A percentile compares a stretch with the other conserved stretches of the same genome.
Conservation (phyloP, 1,140 invertebrate species). For the Venturia canescens region DNA sequence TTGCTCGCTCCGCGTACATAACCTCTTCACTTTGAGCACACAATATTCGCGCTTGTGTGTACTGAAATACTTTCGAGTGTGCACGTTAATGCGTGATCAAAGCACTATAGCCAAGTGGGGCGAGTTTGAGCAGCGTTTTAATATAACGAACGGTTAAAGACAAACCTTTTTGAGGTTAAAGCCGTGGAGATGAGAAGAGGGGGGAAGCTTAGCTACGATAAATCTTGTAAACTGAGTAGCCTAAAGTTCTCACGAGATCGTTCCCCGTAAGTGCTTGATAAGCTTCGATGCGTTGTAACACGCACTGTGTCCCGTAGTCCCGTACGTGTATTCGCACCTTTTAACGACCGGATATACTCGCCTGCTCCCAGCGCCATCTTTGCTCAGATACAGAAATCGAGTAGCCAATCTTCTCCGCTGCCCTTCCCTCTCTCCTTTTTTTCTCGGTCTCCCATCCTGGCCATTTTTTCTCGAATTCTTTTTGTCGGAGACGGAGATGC, state of each 20-base stretch:
- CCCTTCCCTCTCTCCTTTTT: not conserved
- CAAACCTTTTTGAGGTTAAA: not conserved
- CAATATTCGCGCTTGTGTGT: not conserved
- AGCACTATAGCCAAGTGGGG: not conserved
- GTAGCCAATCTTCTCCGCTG: slow-evolving; percentile 4
- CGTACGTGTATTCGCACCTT: slow-evolving; percentile 47
- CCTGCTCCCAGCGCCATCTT: slow-evolving; percentile 33
- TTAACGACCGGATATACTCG: slow-evolving; percentile 62
- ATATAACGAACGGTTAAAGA: not conserved
- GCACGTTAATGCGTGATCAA: too few species aligned
- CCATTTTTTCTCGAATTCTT: slow-evolving; percentile 50
- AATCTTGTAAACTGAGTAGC: slow-evolving; percentile 18
- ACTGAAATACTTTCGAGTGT: not conserved
- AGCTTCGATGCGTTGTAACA: slow-evolving; percentile 34
- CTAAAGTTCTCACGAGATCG: slow-evolving; percentile 44
- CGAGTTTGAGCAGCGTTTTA: slow-evolving; percentile 1
- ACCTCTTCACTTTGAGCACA: slow-evolving; percentile 20
- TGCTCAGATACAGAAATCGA: not conserved
- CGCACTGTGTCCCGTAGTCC: not conserved
- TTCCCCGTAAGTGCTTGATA: slow-evolving; percentile 24
- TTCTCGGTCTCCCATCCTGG: too few species aligned
- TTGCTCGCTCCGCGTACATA: slow-evolving; percentile 32
- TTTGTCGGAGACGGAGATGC: not conserved
- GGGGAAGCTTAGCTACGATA: slow-evolving; percentile 17
- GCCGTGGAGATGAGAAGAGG: not conserved